Evolutionary conservation across 1,140 invertebrate genomes (phyloP).

Genomic region (Hypsibius dujardini): DNA sequence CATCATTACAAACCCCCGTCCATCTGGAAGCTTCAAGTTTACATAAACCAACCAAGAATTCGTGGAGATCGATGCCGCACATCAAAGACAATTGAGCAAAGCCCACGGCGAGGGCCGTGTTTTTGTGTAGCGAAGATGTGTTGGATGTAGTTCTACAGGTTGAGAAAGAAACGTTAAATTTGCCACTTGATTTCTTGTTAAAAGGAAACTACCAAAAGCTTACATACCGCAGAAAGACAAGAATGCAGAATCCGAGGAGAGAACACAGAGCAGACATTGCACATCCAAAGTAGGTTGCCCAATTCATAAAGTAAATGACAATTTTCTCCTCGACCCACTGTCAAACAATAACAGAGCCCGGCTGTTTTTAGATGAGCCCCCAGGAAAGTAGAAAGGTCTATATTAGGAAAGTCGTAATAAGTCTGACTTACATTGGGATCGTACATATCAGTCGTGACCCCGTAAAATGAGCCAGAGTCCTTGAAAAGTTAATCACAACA

Average conservation of each 20-base stretch:
- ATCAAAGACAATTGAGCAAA: not conserved
- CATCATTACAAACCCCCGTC: not conserved
- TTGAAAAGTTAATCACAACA: no score
- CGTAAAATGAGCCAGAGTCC: not conserved
- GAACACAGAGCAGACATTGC: not conserved
- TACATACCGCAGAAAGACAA: not conserved
- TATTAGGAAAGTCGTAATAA: no score
- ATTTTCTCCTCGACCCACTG: not conserved
- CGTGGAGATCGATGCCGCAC: conserved; percentile 4
- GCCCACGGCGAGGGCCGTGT: not conserved
- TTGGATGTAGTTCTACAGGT: not conserved
- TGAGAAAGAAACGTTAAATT: not conserved
- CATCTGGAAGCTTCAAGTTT: not conserved
- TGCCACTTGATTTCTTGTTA: not conserved
- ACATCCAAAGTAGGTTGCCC: conserved; percentile 4
- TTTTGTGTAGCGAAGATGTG: not conserved
- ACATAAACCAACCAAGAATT: not conserved
- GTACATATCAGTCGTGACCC: conserved; percentile 1
- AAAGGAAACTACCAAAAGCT: not conserved
- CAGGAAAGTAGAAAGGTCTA: no score
- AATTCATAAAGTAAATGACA: conserved; percentile 10
- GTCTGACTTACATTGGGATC: not conserved
- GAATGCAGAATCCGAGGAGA: not conserved
- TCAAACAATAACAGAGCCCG: no score
- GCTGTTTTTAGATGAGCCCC: no score